Base-by-base conservation (phyloP, 2,888 invertebrate genomes). In the Pachymerium ferrugineum region DNA sequence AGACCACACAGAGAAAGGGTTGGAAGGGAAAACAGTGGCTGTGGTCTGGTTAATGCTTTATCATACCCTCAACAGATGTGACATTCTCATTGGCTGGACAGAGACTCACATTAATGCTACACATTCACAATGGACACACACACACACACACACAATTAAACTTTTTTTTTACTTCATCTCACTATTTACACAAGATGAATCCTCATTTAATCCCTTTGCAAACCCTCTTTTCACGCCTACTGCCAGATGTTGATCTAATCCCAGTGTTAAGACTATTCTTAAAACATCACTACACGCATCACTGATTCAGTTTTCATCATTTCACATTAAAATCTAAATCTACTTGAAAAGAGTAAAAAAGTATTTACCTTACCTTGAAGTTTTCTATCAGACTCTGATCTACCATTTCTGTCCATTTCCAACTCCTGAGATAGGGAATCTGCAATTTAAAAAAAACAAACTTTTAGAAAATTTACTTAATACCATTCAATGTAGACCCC, bases 391-490 rank as follows among this genome's bases (percentile, higher is more conserved):
- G 76, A 74, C 72, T 78, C 78, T 33, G 78, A 75, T 74, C 78
- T 73, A 33, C 75, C 75, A 72, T 76, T 76, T 75, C 78, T 71
- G 47, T 78, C 77, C 72, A 76, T 73, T 47, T 77, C 78, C 74
- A 78, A 62, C 67, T 78, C 77, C 73, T 78, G 77, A 8, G 77
- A 77, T 25, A 78, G 73, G 68, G 78, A 78, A 73, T 78, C 78
- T 78, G n/a, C 42, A 68, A 72, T 33, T 38, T 30, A 72, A 31
- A 47, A 33, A 62, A 70, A 22, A 35, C 29, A 67, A 68, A 28
- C 25, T 4, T 22, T 25, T 6, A 1, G n/a, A 1, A 6, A n/a
- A 16, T 6, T 47, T 54, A 54, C 22, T 54, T 54, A n/a, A 54
- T 54, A 54, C 10, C 47, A 54, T 22, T 54, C 22, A 54, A 54